Conservation (phyloP, 2,113 vertebrate genomes). For the Labeo catla region DNA sequence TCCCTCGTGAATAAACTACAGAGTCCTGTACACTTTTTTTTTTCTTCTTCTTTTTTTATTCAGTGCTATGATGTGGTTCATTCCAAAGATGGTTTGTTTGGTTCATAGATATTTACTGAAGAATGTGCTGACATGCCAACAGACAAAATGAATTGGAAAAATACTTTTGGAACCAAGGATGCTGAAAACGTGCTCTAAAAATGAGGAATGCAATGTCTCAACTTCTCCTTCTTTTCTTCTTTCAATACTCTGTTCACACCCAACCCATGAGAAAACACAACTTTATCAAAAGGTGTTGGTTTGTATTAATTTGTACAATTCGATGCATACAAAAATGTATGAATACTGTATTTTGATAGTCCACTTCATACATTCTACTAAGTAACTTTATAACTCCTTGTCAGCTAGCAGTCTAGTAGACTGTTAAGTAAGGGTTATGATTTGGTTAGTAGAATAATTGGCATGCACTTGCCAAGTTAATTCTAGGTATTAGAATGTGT, state of each 20-base stretch:
- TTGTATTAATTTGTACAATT: neutral
- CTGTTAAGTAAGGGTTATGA: too few relatives aligned
- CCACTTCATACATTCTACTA: too few relatives aligned
- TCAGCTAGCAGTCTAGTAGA: too few relatives aligned
- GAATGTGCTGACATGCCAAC: neutral
- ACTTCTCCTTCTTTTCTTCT: neutral
- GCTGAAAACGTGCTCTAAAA: too few relatives aligned
- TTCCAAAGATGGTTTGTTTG: neutral
- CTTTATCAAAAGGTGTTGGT: neutral
- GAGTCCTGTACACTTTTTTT: neutral
- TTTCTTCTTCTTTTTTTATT: neutral
- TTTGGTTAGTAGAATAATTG: too few relatives aligned
- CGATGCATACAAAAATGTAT: neutral
- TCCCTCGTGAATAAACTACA: neutral
- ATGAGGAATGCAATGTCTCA: neutral
- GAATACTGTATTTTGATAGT: too few relatives aligned
- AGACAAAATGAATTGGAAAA: neutral
- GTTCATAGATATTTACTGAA: too few relatives aligned
- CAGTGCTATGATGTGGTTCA: neutral
- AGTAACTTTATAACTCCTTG: too few relatives aligned
- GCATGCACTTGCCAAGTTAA: too few relatives aligned
- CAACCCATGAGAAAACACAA: neutral
- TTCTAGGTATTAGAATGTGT: too few relatives aligned
- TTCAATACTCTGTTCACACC: neutral
- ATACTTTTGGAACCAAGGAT: neutral